A percentile compares a stretch with the other conserved stretches of the same genome.
These are phyloP conservation scores for Jordanella pulchra DNA, from an alignment of 2,797 vertebrate genomes.

Conservation along the genomic window DNA sequence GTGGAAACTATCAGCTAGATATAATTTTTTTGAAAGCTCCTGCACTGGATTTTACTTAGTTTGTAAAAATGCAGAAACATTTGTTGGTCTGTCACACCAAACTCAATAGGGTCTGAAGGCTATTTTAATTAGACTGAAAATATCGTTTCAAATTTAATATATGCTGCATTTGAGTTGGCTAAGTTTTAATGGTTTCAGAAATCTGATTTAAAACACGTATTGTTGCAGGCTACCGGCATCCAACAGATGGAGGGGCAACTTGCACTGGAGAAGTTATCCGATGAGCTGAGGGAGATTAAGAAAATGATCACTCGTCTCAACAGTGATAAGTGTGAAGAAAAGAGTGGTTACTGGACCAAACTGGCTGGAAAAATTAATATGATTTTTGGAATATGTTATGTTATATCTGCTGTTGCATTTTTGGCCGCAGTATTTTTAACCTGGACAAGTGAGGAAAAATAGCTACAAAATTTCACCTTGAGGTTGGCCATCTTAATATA, in stretches of 20 bases:
- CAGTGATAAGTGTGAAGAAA: conserved; percentile 2
- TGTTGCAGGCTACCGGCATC: neutral
- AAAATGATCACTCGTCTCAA: conserved; percentile 30
- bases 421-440: conserved; percentile 8
- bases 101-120: neutral
- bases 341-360: conserved; percentile 50
- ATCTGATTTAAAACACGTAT: neutral
- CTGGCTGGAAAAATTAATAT: conserved; percentile 45
- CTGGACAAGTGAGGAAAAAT: neutral
- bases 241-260: neutral
- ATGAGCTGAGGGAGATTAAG: conserved; percentile 52
- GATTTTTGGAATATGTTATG: conserved; percentile 49
- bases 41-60: too few species aligned
- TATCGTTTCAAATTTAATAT: too few species aligned
- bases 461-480: neutral
- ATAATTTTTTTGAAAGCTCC: too few species aligned
- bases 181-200: neutral
- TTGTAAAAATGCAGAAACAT: too few species aligned
- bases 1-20: too few species aligned
- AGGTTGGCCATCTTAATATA: neutral
- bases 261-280: conserved; percentile 37
- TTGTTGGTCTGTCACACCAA: neutral
- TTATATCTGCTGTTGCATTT: conserved; percentile 37
- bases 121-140: neutral
- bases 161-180: too few species aligned